Evolutionary conservation across 2,888 invertebrate genomes (phyloP), one percentile per base, ranked within the genome.

Genomic region (Periphyllus acericola): DNA sequence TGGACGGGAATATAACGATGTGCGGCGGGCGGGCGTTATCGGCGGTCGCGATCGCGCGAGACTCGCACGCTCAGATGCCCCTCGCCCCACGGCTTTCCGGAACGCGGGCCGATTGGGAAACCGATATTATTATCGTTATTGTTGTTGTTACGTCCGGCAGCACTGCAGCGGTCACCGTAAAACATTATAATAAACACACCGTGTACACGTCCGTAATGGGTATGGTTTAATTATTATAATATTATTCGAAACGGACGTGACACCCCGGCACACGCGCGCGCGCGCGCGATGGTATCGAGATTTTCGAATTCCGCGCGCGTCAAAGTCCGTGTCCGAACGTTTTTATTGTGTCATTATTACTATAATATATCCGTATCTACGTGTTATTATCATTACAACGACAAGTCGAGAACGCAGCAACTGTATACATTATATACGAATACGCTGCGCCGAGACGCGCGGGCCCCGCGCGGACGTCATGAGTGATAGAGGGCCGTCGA

Each of bases 401-500:
- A 46, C 46, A 46, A 46, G 46, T 46, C 1, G 14, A 14, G 1
- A 46, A 11, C 46, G 46, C 46, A 14, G 46, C 14, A 46, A 46
- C 46, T 3, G 46, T 6, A n/a, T n/a, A 68, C 25, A 68, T 6
- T 17, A 72, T 17, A n/a, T n/a, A n/a, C n/a, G n/a, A n/a, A n/a
- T n/a, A n/a, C n/a, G n/a, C n/a, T n/a, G n/a, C n/a, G 74, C 25
- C 74, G 25, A 74, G 74, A 74, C 74, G 25, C 25, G 36, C 17
- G 29, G 17, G 17, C 32, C 9, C 36, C 29, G n/a, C 34, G 68
- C 32, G 34, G 83, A 74, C 83, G 46, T 46, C 46, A 72, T 83
- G 83, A 83, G 52, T 74, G 83, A 83, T 83, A 32, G 72, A 83
- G 46, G 72, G 34, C 52, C 83, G 80, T 66, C 80, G 19, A 60